These are phyloP conservation scores for Saxidomus purpurata DNA, from an alignment of 1,140 invertebrate genomes.

Conservation along the genomic window DNA sequence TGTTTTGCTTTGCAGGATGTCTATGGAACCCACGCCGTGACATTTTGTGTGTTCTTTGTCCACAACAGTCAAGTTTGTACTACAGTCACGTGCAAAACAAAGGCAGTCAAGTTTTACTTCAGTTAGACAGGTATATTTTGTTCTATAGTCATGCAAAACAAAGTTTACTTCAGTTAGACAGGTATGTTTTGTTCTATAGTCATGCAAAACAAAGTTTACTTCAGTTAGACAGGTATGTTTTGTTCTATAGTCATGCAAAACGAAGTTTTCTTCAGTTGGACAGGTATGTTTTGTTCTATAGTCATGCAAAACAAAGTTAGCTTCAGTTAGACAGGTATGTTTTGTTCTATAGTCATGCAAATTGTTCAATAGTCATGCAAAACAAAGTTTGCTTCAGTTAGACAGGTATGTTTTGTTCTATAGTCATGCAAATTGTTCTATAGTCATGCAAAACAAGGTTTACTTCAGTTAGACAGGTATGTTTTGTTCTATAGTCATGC, in stretches of 20 bases:
- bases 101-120: constrained; percentile 76
- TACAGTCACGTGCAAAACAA: constrained; percentile 73
- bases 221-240: constrained; percentile 59
- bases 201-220: neutral
- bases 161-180: constrained; percentile 64
- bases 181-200: constrained; percentile 64
- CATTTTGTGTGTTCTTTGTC: constrained; percentile 76
- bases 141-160: neutral
- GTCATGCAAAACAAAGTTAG: constrained; percentile 75
- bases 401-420: constrained; percentile 73
- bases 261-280: constrained; percentile 60
- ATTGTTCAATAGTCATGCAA: constrained; percentile 48
- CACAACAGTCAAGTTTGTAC: constrained; percentile 78
- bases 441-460: constrained; percentile 75
- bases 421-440: constrained; percentile 72
- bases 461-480: constrained; percentile 78
- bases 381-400: constrained; percentile 20
- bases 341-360: neutral
- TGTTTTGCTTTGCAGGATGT: constrained; percentile 69
- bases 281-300: constrained; percentile 66
- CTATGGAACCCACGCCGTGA: constrained; percentile 77
- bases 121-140: constrained; percentile 77
- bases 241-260: no score
- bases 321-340: constrained; percentile 77
- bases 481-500: neutral